Base-by-base conservation (phyloP, 1,140 invertebrate genomes). In the Phymorhynchus buccinoides region DNA sequence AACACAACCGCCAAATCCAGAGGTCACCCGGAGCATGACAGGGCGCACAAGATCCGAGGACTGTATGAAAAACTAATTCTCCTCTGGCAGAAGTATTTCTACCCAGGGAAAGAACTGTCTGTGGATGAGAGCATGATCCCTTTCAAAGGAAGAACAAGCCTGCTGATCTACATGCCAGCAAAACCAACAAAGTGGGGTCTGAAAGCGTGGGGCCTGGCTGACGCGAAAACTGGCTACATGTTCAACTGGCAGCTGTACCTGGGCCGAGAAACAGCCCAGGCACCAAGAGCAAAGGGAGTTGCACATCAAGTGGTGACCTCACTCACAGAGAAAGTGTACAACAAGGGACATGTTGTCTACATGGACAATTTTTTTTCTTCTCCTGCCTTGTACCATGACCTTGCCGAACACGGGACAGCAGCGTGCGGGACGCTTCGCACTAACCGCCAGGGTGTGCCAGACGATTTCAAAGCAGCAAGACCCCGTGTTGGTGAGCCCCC, bases 131-230 rank as follows among this genome's bases (percentile, higher is more conserved):
- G 80, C 66, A 90, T 92, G 89, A 84, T 92, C 16, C 30, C 14
- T 66, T 91, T 90, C 88, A 92, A 92, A 86, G 91, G 91, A 9
- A 73, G 89, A 77, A 83, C 85, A 35, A 87, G 88, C 16, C 87
- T 94, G 84, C 93, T 93, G 89, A 92, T 94, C 87, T 94, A 94
- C 88, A 91, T 91, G 42, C 93, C 92, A 85, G 91, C 89, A 86
- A 94, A 94, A 89, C 93, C 93, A 56, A 93, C 93, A 84, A 94
- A 94, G 90, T 90, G 93, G 88, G 93, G 92, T 9, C 93, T 93
- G 83, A 94, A 93, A 88, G 84, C 93, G 78, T 94, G 93, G 92
- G 71, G 32, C 16, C 41, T 89, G 12, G 88, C 77, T 39, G 89
- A 81, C 32, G 77, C 32, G 62, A 85, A 78, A 14, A 88, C 90